A percentile compares a stretch with the other conserved stretches of the same genome.
These are phyloP conservation scores for Drosophila repleta DNA, from an alignment of 1,140 invertebrate species.

Conservation along the genomic window DNA sequence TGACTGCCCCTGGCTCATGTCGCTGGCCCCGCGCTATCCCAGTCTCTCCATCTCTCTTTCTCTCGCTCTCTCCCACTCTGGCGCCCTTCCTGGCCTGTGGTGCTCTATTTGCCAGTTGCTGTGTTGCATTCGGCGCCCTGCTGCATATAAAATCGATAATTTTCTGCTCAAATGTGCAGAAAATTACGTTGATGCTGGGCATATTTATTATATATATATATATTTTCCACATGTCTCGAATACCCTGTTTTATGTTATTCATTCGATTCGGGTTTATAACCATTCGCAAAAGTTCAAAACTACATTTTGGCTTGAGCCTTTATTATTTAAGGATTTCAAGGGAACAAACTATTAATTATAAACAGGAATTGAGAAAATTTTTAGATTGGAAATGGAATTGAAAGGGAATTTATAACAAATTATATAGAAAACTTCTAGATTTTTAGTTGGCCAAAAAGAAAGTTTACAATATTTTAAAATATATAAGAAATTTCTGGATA, in stretches of 20 bases:
- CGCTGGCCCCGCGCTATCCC: background rate
- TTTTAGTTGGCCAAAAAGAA: too few species aligned
- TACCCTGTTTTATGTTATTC: conserved; percentile 1
- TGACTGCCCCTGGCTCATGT: background rate
- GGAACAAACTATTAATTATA: background rate
- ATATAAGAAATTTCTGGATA: too few species aligned
- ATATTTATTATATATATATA: conserved; percentile 36
- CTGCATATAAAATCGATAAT: conserved; percentile 80
- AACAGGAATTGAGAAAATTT: background rate
- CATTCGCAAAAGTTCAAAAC: conserved; percentile 11
- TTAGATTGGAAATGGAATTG: too few species aligned
- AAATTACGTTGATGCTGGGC: conserved; percentile 72
- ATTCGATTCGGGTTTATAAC: conserved; percentile 1
- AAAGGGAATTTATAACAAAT: too few species aligned
- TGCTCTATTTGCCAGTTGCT: conserved; percentile 70
- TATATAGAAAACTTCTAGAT: too few species aligned
- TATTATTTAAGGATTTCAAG: background rate
- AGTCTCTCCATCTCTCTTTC: background rate
- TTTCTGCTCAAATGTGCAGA: conserved; percentile 81
- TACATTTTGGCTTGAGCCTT: background rate
- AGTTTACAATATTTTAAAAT: too few species aligned
- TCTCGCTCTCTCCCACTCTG: background rate
- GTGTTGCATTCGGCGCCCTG: conserved; percentile 65
- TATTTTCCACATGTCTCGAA: conserved; percentile 6
- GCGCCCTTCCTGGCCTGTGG: conserved; percentile 21